These are phyloP conservation scores for Cuculus canorus DNA, from an alignment of 2,797 vertebrate species.

Conservation along the genomic window DNA sequence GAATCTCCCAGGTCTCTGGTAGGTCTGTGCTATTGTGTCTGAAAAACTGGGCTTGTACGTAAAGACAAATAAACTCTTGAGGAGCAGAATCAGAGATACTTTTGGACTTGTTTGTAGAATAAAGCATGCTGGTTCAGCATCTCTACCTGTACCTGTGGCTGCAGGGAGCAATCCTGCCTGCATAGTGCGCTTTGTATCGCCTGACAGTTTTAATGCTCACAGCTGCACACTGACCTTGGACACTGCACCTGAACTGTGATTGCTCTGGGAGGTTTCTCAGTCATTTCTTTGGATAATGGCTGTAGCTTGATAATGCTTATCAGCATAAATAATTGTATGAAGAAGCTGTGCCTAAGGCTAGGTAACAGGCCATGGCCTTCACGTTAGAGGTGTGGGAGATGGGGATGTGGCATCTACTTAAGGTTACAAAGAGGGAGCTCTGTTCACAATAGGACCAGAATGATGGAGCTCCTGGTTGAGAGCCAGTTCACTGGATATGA, in stretches of 20 bases:
- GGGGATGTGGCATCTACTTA: neutral
- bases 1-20: neutral
- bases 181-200: accelerated
- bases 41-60: neutral
- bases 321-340: neutral
- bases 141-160: accelerated
- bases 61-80: neutral
- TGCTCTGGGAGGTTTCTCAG: neutral
- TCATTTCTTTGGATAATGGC: neutral
- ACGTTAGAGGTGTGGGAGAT: neutral
- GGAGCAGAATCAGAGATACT: neutral
- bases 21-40: neutral
- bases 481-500: neutral
- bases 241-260: neutral
- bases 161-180: neutral
- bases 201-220: neutral
- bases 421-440: neutral
- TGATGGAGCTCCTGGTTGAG: neutral
- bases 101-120: neutral
- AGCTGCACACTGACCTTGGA: neutral
- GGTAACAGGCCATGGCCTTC: accelerated
- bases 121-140: neutral
- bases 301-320: neutral
- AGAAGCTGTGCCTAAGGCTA: neutral
- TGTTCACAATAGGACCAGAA: neutral